These are phyloP conservation scores for Melanerpes aurifrons DNA, from an alignment of 2,113 vertebrate species.

Conservation along the genomic window DNA sequence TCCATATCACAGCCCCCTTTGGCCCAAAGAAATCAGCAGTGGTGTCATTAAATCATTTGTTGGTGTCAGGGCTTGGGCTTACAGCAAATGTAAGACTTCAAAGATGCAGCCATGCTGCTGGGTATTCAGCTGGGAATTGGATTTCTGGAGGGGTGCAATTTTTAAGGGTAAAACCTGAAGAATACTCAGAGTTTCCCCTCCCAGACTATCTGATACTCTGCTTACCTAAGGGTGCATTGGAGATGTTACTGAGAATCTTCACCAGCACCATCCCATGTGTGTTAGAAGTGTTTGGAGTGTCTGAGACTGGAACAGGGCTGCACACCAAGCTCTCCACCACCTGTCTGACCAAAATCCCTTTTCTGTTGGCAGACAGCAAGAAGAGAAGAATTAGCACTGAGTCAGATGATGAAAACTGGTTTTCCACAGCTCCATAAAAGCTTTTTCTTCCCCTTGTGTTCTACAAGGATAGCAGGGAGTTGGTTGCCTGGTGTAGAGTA, in stretches of 20 bases:
- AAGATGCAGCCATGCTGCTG: background rate
- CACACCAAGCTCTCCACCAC: accelerated
- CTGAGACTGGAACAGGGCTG: background rate
- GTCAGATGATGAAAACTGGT: background rate
- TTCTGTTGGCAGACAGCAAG: background rate
- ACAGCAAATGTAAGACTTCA: background rate
- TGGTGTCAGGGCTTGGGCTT: background rate
- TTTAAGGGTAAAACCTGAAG: background rate
- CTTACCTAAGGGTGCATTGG: background rate
- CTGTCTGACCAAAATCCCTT: background rate
- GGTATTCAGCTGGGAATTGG: background rate
- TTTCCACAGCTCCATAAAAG: background rate
- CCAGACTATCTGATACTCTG: accelerated
- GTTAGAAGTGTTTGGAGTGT: accelerated
- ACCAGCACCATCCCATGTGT: accelerated
- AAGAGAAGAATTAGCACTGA: background rate
- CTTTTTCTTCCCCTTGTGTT: background rate
- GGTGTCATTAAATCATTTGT: background rate
- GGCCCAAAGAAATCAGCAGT: background rate
- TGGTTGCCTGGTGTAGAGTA: too few species aligned
- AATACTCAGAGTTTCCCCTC: accelerated
- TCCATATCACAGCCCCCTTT: background rate
- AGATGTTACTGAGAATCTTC: background rate
- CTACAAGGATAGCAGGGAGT: background rate
- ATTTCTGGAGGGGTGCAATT: too few species aligned